Base-by-base conservation (phyloP, 2,113 vertebrate genomes). In the Saccopteryx bilineata region DNA sequence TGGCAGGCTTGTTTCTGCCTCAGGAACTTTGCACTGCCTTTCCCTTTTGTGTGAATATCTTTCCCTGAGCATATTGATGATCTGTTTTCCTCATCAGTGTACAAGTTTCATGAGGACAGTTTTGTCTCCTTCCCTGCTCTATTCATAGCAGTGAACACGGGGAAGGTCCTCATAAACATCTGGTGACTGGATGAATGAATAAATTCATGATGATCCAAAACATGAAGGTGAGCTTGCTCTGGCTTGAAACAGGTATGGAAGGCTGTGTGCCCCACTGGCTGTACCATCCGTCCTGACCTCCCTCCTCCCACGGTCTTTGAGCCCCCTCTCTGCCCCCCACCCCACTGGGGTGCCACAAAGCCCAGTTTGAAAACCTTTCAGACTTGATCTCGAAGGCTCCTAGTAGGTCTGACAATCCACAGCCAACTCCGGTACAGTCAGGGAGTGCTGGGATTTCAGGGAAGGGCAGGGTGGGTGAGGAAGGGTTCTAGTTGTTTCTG, bases 401-500 rank as follows among this genome's bases (percentile, higher is more conserved):
- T 31, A 9, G 54, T 15, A 50, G 50, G 39, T 82, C 56, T 60
- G 61, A 83, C 28, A 10, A 2, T 1, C 15, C 14, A 1, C 2
- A 13, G 76, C 14, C 82, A 10, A 72, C 65, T 61, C 33, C 0
- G 17, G 54, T 21, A 21, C 39, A 14, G n/a, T n/a, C 39, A n/a
- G 50, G 87, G 68, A 24, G 68, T 5, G 17, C 85, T 68, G n/a
- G 2, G 56, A 26, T 28, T 81, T 68, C 80, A 69, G 76, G 46
- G 71, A 75, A 80, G 19, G 52, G 31, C 54, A 3, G 61, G 52
- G 23, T 14, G 48, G 52, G 23, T 14, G 48, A 21, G 5, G 21
- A 11, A 11, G 17, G 50, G 39, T 12, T 52, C 48, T 2, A 7
- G 74, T n/a, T 2, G 7, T 23, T 12, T n/a, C 76, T 0, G 0